Evolutionary conservation across 2,113 vertebrate genomes (phyloP).

Genomic region (Onychostoma macrolepis): DNA sequence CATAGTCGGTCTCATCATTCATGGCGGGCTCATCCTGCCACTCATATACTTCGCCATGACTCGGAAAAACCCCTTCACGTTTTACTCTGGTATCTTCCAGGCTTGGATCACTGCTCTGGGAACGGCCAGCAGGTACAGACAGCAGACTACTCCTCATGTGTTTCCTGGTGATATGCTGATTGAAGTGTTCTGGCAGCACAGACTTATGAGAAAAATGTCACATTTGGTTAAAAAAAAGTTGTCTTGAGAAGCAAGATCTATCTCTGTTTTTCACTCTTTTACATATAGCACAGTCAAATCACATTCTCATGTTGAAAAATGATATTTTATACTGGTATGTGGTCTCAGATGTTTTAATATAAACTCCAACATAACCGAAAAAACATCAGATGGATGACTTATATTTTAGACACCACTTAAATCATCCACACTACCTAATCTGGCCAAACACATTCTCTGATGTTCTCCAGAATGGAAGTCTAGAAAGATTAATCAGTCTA

Average conservation of each 20-base stretch:
- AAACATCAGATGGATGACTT: neutral
- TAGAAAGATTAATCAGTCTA: constrained; percentile 9
- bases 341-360: neutral
- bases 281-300: neutral
- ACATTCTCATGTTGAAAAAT: neutral
- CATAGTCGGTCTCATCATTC: constrained; percentile 81
- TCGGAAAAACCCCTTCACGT: constrained; percentile 78
- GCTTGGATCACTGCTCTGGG: constrained; percentile 86
- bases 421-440: neutral
- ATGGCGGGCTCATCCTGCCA: constrained; percentile 81
- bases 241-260: neutral
- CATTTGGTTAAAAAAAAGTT: neutral
- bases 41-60: constrained; percentile 80
- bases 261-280: neutral
- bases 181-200: neutral
- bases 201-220: neutral
- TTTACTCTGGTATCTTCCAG: constrained; percentile 84
- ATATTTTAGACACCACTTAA: neutral
- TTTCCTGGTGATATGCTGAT: neutral
- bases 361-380: neutral
- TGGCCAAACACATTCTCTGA: neutral
- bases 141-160: neutral
- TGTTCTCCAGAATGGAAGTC: neutral
- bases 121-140: constrained; percentile 80
- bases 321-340: neutral